Base-by-base conservation (phyloP, 1,140 invertebrate species). In the Polyergus mexicanus region DNA sequence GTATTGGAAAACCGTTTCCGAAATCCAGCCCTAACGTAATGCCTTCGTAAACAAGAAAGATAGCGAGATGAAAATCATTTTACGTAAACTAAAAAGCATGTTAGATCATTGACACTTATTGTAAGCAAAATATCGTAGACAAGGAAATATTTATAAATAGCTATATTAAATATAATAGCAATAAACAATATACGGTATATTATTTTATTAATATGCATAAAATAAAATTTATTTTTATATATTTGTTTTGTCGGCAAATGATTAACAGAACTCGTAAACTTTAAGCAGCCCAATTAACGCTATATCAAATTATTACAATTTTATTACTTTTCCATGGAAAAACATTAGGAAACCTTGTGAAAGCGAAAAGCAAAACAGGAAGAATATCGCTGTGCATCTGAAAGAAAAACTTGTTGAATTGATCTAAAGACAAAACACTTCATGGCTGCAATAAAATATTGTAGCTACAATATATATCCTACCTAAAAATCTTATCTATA, bases 21-120 rank as follows among this genome's bases (percentile, higher is more conserved):
- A 89, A 89, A 89, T 89, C 60, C 35, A 75, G 41, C 3, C 44
- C 28, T 65, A 81, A 66, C 41, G 38, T 44, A 76, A 71, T 56
- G 41, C 56, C 69, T 85, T 63, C 68, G n/a, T 74, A 74, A 83
- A 28, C 13, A 2, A n/a, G 7, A 51, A 68, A 16, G 35, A 62
- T 81, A 25, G 51, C 80, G 68, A 66, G 68, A 56, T 32, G 3
- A 60, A 72, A 28, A 69, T 54, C 10, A 47, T 32, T 81, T 83
- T 74, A 62, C 28, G 22, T 71, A 75, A 65, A 28, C 2, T 8
- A 13, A 63, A 32, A 19, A 35, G 8, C 6, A 80, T 65, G 22
- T 35, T 65, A 77, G 19, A 44, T 47, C n/a, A 47, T 13, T 3
- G 6, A 44, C 38, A 60, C n/a, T 35, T 7, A 51, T 51, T 51